Conservation (phyloP, 2,113 vertebrate genomes). For the Oryctolagus cuniculus region DNA sequence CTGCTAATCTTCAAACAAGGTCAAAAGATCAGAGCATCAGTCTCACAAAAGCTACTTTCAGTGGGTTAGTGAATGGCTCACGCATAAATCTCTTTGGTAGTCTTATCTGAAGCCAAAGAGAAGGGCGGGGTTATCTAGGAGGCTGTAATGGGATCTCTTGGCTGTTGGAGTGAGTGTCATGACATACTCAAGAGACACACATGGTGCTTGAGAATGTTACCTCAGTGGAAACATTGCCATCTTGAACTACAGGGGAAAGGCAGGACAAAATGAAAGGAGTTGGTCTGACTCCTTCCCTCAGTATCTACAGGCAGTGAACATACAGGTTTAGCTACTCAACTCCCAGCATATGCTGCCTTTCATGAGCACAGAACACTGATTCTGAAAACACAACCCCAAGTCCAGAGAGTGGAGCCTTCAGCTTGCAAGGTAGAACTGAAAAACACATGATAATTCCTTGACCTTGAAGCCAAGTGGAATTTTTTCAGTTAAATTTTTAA, state of each 20-base stretch:
- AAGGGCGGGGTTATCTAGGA: not conserved
- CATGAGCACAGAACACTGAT: not conserved
- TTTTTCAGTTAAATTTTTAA: not conserved
- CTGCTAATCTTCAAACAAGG: not conserved
- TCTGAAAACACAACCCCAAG: not conserved
- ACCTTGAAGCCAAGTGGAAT: not conserved
- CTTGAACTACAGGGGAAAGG: no score
- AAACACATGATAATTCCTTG: not conserved
- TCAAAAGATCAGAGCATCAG: not conserved
- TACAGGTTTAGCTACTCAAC: not conserved
- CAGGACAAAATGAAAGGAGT: not conserved
- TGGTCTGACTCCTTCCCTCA: accelerated
- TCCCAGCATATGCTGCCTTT: not conserved
- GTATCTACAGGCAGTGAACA: not conserved
- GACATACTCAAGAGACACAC: not conserved
- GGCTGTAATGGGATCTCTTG: not conserved
- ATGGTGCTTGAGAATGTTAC: not conserved
- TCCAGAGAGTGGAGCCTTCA: not conserved
- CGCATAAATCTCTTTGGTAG: not conserved
- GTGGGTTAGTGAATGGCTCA: slow-evolving; percentile 2
- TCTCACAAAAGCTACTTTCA: slow-evolving; percentile 20
- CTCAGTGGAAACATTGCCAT: not conserved
- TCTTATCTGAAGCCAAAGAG: not conserved
- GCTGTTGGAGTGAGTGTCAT: not conserved
- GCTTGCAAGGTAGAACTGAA: not conserved